Conservation (phyloP, 2,888 invertebrate species). For the Silvanus unidentatus region DNA sequence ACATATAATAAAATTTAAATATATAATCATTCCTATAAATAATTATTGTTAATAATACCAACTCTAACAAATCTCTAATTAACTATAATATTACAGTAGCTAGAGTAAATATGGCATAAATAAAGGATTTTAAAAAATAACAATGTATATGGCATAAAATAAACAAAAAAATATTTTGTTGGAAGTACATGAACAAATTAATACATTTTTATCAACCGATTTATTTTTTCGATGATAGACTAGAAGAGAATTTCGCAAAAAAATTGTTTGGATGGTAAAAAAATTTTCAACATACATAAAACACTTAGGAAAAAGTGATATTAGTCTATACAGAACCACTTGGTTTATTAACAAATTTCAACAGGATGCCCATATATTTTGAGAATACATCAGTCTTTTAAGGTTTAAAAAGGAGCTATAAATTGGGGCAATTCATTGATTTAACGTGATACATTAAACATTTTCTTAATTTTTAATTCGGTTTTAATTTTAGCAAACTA, state of each 20-base stretch:
- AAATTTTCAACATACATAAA: not conserved
- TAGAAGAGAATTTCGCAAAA: conserved; percentile 2
- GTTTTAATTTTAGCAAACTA: conserved; percentile 2
- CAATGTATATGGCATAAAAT: conserved; percentile 9
- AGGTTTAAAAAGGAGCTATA: conserved; percentile 6
- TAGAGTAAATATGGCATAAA: conserved; percentile 11
- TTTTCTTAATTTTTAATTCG: conserved; percentile 9
- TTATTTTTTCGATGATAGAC: not conserved
- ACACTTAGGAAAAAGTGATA: conserved; percentile 4
- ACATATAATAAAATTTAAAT: conserved; percentile 20
- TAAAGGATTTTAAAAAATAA: conserved; percentile 9
- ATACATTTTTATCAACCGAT: not conserved
- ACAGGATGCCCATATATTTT: conserved; percentile 11
- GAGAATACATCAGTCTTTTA: conserved; percentile 15
- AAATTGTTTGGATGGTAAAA: not conserved
- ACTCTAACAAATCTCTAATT: conserved; percentile 16
- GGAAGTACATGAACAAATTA: conserved; percentile 1
- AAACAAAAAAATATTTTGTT: conserved; percentile 4
- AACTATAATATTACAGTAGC: conserved; percentile 13
- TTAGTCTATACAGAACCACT: conserved; percentile 10
- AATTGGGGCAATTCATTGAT: conserved; percentile 7
- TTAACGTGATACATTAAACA: conserved; percentile 2
- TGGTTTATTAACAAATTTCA: conserved; percentile 7
- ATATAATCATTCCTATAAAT: conserved; percentile 20
- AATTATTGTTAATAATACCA: conserved; percentile 9